Conservation (phyloP, 2,888 invertebrate species). For the Apotomis capreana region DNA sequence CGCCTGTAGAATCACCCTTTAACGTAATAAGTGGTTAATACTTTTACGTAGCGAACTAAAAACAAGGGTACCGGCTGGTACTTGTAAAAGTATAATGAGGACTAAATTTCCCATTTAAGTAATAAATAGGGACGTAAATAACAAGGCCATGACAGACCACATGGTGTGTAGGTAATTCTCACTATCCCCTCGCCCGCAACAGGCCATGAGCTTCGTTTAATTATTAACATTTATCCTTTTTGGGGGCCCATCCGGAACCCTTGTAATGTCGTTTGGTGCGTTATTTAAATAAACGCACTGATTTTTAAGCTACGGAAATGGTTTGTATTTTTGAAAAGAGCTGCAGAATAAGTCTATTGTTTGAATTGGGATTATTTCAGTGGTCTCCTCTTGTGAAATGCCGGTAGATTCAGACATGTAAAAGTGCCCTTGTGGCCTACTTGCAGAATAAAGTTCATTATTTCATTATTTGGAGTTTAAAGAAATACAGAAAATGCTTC, state of each 20-base stretch:
- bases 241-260: conserved; percentile 29
- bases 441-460: too few species aligned
- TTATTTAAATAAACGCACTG: conserved; percentile 27
- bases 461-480: too few species aligned
- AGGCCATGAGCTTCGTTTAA: conserved; percentile 35
- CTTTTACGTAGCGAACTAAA: background rate
- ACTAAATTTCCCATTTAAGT: conserved; percentile 12
- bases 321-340: background rate
- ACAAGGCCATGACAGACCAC: conserved; percentile 28
- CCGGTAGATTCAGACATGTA: too few species aligned
- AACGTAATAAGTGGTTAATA: too few species aligned
- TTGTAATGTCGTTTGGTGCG: conserved; percentile 33
- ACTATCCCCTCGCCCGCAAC: conserved; percentile 24
- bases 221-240: conserved; percentile 37
- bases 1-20: too few species aligned
- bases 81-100: background rate
- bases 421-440: too few species aligned
- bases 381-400: too few species aligned
- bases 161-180: conserved; percentile 21
- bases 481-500: too few species aligned
- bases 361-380: too few species aligned
- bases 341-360: too few species aligned
- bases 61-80: background rate
- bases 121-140: conserved; percentile 30
- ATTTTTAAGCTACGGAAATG: conserved; percentile 18